A percentile compares a stretch with the other conserved stretches of the same genome.
phyloP scores from a whole-genome alignment of 2,888 invertebrate species.

The Leptopilina syphax region DNA sequence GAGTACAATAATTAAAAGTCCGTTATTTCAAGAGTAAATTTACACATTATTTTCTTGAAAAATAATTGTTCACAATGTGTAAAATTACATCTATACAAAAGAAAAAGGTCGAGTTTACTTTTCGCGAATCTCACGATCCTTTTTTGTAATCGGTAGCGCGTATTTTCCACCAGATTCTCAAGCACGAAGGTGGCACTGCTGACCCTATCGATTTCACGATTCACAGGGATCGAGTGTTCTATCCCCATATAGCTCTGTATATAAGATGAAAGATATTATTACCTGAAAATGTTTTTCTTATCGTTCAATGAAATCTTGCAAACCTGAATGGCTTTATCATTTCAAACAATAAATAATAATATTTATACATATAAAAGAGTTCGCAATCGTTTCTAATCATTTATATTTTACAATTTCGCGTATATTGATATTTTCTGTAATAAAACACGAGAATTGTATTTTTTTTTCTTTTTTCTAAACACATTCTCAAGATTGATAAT shows the following conservation, averaged over 20 bases:
- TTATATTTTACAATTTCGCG: too few species aligned
- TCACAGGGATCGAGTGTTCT: conserved; percentile 12
- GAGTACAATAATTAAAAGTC: too few species aligned
- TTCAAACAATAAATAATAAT: background rate
- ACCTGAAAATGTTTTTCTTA: conserved; percentile 15
- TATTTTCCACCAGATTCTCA: conserved; percentile 25
- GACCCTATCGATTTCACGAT: conserved; percentile 40
- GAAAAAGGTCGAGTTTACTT: conserved; percentile 32
- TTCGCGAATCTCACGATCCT: conserved; percentile 15
- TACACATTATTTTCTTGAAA: background rate
- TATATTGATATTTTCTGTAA: too few species aligned
- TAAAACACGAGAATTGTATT: too few species aligned
- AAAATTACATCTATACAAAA: conserved; percentile 16
- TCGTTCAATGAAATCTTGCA: background rate
- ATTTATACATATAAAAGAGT: background rate
- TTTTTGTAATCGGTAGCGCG: conserved; percentile 8
- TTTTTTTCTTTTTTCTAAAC: too few species aligned
- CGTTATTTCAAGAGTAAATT: background rate
- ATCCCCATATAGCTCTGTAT: background rate
- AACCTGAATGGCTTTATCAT: background rate
- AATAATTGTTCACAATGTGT: background rate
- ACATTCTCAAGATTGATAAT: too few species aligned
- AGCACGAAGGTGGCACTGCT: conserved; percentile 35
- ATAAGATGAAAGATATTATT: background rate
- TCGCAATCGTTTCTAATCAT: background rate